phyloP scores from a whole-genome alignment of 2,797 vertebrate genomes.

The Delichon dasypus region DNA sequence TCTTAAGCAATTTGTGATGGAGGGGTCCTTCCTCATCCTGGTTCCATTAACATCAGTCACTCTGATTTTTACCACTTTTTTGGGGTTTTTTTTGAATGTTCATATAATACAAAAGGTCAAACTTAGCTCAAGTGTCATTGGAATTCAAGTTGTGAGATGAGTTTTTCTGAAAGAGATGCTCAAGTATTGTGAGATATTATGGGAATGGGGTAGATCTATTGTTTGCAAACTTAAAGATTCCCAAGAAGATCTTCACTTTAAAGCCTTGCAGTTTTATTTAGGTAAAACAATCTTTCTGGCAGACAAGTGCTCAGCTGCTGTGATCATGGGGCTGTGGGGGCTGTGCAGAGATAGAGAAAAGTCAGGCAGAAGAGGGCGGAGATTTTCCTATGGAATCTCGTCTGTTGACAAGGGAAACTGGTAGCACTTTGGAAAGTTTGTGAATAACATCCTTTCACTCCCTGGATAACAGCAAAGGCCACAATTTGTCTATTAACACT shows the following conservation, averaged over 20 bases:
- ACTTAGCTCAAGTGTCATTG: neutral
- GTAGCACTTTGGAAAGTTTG: neutral
- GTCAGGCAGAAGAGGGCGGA: neutral
- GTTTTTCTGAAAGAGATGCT: neutral
- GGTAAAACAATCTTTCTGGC: neutral
- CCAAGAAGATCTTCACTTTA: neutral
- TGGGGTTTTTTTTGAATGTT: no score
- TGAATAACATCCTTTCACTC: neutral
- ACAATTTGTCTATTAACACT: neutral
- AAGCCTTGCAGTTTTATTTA: neutral
- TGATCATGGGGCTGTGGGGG: neutral
- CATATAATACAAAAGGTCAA: neutral
- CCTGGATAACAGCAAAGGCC: neutral
- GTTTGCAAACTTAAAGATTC: neutral
- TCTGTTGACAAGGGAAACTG: neutral
- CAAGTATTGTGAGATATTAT: neutral
- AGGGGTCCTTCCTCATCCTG: neutral
- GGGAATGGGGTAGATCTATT: neutral
- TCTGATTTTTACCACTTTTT: neutral
- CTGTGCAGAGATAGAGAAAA: neutral
- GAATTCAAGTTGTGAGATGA: neutral
- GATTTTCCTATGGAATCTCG: neutral
- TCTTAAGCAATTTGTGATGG: neutral
- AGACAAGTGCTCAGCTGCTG: neutral
- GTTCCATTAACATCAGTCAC: neutral